phyloP scores from a whole-genome alignment of 1,140 invertebrate species.

The Drosophila persimilis region DNA sequence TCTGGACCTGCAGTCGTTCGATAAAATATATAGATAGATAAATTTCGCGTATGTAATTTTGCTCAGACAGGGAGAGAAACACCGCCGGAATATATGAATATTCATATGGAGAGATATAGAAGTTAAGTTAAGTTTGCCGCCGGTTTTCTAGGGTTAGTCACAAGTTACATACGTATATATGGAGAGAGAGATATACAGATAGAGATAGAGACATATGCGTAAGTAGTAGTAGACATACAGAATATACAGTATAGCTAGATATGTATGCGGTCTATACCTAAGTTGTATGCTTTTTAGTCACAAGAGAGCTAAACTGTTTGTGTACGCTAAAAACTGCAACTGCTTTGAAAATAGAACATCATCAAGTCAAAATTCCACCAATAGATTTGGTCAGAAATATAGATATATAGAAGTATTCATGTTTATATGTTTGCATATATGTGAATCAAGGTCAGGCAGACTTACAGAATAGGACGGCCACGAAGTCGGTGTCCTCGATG shows the following conservation, averaged over 20 bases:
- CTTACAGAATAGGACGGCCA: conserved; percentile 98
- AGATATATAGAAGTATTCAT: conserved; percentile 30
- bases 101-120: conserved; percentile 33
- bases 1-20: conserved; percentile 83
- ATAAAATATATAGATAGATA: conserved; percentile 68
- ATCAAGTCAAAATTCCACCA: conserved; percentile 51
- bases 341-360: conserved; percentile 72
- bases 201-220: conserved; percentile 40
- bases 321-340: conserved; percentile 82
- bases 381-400: conserved; percentile 38
- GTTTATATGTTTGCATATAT: background rate
- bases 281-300: conserved; percentile 72
- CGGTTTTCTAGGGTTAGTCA: conserved; percentile 63
- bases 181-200: conserved; percentile 28
- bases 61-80: conserved; percentile 31
- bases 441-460: conserved; percentile 67
- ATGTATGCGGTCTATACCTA: conserved; percentile 62
- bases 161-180: conserved; percentile 53
- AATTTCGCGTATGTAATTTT: conserved; percentile 52
- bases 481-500: conserved; percentile 95
- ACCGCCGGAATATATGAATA: conserved; percentile 40
- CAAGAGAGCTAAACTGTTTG: conserved; percentile 75
- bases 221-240: conserved; percentile 34
- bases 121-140: conserved; percentile 40
- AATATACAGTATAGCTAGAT: conserved; percentile 55